Evolutionary conservation across 2,888 invertebrate genomes (phyloP), one percentile per base, ranked within the genome.

Genomic region (Stegophylla sp.): DNA sequence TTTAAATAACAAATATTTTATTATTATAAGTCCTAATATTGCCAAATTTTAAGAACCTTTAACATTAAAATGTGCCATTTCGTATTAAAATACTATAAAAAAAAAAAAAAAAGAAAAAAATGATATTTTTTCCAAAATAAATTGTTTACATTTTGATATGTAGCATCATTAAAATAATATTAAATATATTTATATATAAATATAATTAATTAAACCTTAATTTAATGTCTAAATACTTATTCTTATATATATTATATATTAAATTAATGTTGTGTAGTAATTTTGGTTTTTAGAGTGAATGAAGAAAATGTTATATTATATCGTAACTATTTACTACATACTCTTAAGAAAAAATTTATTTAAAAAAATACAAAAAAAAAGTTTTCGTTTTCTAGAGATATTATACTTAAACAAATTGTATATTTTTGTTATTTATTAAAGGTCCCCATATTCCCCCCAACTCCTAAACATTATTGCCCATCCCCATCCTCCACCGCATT

Each of bases 391-490:
- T 79, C 79, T 79, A 79, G 79, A 79, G 61, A 71, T 79, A 79
- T 79, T 79, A 79, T 79, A 79, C 79, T 79, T 79, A 79, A 79
- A 79, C 51, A 79, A 79, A 79, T 79, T 79, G 79, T 79, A 79
- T 79, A 79, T 79, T 79, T 79, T 79, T 79, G 79, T 79, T 79
- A 79, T 79, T 79, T 79, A 79, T 79, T 61, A 79, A 79, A 79
- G 61, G 41, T 71, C 61, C 79, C 69, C 48, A 20, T 20, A 17
- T 15, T 7, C 66, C 79, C 76, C 26, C 20, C 53, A n/a, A n/a
- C n/a, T n/a, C 67, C 59, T 56, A 51, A 71, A 48, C 20, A 71
- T 71, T 71, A 51, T 79, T 59, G 23, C 77, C 71, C 67, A 20
- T 59, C 23, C 53, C 59, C 45, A 45, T 28, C 51, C 61, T 63